Evolutionary conservation across 2,113 vertebrate species (phyloP).

Genomic region (Microcebus murinus): DNA sequence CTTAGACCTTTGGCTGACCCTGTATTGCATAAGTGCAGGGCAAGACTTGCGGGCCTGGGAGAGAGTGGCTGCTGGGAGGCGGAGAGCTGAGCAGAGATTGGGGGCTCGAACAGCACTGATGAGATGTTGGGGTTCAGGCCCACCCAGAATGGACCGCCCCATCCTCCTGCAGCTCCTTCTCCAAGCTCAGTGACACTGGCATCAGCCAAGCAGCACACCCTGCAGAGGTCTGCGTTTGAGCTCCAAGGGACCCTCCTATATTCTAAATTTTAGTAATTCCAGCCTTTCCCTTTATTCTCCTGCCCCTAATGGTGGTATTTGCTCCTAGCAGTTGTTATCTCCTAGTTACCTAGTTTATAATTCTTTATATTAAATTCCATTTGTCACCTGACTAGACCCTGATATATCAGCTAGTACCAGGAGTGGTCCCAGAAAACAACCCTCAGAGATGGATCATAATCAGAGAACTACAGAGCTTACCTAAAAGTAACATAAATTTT

Average conservation of each 20-base stretch:
- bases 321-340: not conserved
- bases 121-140: not conserved
- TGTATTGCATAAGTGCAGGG: not conserved
- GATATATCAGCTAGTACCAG: not conserved
- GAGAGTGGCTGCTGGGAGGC: not conserved
- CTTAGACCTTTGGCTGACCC: not conserved
- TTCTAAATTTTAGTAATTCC: not conserved
- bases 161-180: not conserved
- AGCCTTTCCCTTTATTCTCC: not conserved
- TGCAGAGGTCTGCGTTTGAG: not conserved
- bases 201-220: not conserved
- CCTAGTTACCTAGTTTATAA: not conserved
- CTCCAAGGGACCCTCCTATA: not conserved
- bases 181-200: not conserved
- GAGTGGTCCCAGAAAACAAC: not conserved
- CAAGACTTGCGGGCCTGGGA: not conserved
- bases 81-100: not conserved
- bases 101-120: not conserved
- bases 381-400: not conserved
- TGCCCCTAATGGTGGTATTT: not conserved
- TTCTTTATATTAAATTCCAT: not conserved
- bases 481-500: not conserved
- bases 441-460: not conserved
- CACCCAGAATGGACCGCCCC: not conserved
- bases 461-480: not conserved